Base-by-base conservation (phyloP, 64 coral and sea anemone species). In the Trachythela sp. region DNA sequence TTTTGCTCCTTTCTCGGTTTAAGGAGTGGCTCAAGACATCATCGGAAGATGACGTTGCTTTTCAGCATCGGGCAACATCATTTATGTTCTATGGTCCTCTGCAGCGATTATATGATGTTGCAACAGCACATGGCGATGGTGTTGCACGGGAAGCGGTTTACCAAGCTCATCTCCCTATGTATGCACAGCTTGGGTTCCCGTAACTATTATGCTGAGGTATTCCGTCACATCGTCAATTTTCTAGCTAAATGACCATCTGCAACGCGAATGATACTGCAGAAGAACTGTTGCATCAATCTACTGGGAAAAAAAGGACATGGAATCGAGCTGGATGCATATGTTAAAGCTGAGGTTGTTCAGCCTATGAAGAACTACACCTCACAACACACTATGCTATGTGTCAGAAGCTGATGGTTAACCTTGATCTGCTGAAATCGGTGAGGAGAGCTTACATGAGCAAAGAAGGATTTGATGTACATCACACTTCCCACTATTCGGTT, bases 261-360 rank as follows among this genome's bases (percentile, higher is more conserved):
- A 36, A 80, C 75, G 6, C 8, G 75, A 34, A 30, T 72, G 14
- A 14, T 72, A 27, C 26, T 72, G 24, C 68, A 72, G 26, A 72
- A 72, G 26, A 80, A 80, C 30, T 80, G 75, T 39, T 80, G 75
- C 38, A 39, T 80, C 2, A 80, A 80, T 36, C 75, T 80, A 11
- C 30, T 35, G 8, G 75, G 75, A 9, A 80, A 80, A 22, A 37
- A 80, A 37, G 75, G 75, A 36, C 30, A 39, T 36, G 75, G 75
- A 5, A 80, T 80, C 4, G 75, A 80, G 37, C 31, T 80, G 14
- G 75, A 80, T 80, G 75, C 75, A 36, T 80, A 36, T 39, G 75
- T 80, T 9, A 29, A 80, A 80, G 32, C 75, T 29, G 75, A 80
- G 35, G 75, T 80, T 36, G 75, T 80, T 18, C 31, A 80, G 20